These are phyloP conservation scores for Sebastes itinus DNA, from an alignment of 2,797 vertebrate species.

Conservation along the genomic window DNA sequence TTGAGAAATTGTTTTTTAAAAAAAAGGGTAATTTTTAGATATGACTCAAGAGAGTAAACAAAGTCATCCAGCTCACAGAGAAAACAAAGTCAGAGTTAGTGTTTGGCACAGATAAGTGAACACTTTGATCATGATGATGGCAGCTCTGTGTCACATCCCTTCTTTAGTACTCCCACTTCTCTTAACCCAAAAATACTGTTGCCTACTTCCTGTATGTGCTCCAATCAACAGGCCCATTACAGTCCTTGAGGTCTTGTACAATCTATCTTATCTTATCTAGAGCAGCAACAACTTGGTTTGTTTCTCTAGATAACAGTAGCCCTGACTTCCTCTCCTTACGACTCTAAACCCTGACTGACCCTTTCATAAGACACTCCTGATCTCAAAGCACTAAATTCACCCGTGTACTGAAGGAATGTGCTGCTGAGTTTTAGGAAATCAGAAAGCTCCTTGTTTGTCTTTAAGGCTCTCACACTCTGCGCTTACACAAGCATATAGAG, in stretches of 20 bases:
- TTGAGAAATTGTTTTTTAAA: constrained; percentile 25
- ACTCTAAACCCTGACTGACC: constrained; percentile 60
- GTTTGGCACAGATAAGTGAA: constrained; percentile 69
- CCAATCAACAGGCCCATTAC: constrained; percentile 54
- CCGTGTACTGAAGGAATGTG: constrained; percentile 6
- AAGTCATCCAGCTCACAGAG: constrained; percentile 45
- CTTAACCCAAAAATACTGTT: constrained; percentile 41
- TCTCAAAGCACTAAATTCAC: constrained; percentile 15
- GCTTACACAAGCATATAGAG: constrained; percentile 32
- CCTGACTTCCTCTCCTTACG: constrained; percentile 64
- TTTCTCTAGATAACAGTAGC: constrained; percentile 70
- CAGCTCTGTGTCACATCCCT: constrained; percentile 54
- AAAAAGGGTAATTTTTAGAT: constrained; percentile 41
- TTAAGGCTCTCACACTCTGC: constrained; percentile 12
- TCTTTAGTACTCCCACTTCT: constrained; percentile 22
- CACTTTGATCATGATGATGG: constrained; percentile 66
- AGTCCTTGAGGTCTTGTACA: constrained; percentile 44
- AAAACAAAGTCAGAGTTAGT: constrained; percentile 41
- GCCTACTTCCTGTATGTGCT: constrained; percentile 63
- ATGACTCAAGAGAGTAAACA: constrained; percentile 61
- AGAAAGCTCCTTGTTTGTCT: constrained; percentile 41
- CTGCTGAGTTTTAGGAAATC: constrained; percentile 15
- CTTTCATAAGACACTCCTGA: constrained; percentile 24
- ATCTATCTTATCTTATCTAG: constrained; percentile 75
- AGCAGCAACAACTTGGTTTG: constrained; percentile 65